Evolutionary conservation across 2,888 invertebrate genomes (phyloP).

Genomic region (Odontocolon sp.): DNA sequence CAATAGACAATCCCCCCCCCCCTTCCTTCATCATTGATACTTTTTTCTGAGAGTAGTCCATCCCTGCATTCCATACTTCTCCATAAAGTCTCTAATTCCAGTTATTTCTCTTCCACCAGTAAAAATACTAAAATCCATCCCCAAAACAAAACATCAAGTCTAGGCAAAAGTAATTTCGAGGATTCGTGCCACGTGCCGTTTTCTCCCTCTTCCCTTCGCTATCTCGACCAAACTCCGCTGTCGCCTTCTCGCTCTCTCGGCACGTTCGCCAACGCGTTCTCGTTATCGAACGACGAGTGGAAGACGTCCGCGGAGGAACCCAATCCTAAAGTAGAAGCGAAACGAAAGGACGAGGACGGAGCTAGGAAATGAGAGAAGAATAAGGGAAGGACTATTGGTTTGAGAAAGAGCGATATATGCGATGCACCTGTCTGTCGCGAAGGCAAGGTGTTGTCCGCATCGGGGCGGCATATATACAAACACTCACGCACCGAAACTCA

Average conservation of each 20-base stretch:
- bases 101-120: background rate
- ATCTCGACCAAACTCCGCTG: constrained; percentile 17
- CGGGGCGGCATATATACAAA: constrained; percentile 19
- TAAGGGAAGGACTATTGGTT: constrained; percentile 42
- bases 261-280: constrained; percentile 60
- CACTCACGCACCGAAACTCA: constrained; percentile 1
- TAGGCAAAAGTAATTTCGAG: constrained; percentile 46
- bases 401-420: constrained; percentile 52
- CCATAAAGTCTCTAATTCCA: constrained; percentile 11
- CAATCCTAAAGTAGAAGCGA: constrained; percentile 21
- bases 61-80: background rate
- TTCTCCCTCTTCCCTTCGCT: constrained; percentile 34
- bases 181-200: constrained; percentile 71
- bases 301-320: constrained; percentile 60
- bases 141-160: constrained; percentile 19
- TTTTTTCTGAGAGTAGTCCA: background rate
- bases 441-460: constrained; percentile 69
- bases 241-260: background rate
- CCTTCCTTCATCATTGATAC: background rate
- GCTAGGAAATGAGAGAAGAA: constrained; percentile 52
- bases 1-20: too few species aligned
- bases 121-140: constrained; percentile 26
- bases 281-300: constrained; percentile 69
- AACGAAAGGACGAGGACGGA: constrained; percentile 41
- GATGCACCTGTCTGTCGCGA: constrained; percentile 75